A percentile compares a stretch with the other conserved stretches of the same genome.
Evolutionary conservation across 1,140 invertebrate species (phyloP).

Genomic region (Antheraea mylitta): DNA sequence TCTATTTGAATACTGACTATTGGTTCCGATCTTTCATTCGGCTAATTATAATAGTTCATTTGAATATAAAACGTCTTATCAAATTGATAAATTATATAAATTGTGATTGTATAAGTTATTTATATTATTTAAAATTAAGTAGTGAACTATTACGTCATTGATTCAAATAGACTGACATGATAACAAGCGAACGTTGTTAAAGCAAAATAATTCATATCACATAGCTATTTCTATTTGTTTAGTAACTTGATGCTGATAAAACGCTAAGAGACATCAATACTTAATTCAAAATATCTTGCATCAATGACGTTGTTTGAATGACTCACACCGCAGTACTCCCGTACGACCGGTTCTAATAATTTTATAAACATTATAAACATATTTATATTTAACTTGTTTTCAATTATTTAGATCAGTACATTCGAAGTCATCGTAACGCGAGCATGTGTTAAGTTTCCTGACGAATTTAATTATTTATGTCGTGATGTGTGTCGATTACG

Average conservation of each 20-base stretch:
- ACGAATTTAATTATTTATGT: constrained; percentile 8
- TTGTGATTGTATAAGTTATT: too few species aligned
- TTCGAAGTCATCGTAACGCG: constrained; percentile 29
- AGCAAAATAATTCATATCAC: too few species aligned
- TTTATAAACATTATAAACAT: constrained; percentile 30
- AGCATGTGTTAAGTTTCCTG: constrained; percentile 15
- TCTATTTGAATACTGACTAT: too few species aligned
- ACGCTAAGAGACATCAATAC: not conserved
- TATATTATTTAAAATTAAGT: too few species aligned
- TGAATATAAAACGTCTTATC: too few species aligned
- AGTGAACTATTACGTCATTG: too few species aligned
- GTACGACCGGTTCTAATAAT: constrained; percentile 38
- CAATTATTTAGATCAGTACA: constrained; percentile 39
- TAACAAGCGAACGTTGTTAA: too few species aligned
- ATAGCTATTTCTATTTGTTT: not conserved
- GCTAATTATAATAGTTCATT: too few species aligned
- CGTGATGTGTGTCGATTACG: constrained; percentile 9
- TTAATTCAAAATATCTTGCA: constrained; percentile 10
- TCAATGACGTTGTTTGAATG: constrained; percentile 21
- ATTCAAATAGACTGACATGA: too few species aligned
- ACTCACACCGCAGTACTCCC: constrained; percentile 26
- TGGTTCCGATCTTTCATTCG: too few species aligned
- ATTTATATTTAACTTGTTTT: constrained; percentile 43
- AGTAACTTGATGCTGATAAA: not conserved
- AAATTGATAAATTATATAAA: too few species aligned